phyloP scores from a whole-genome alignment of 1,140 invertebrate species.

The Homarus americanus region DNA sequence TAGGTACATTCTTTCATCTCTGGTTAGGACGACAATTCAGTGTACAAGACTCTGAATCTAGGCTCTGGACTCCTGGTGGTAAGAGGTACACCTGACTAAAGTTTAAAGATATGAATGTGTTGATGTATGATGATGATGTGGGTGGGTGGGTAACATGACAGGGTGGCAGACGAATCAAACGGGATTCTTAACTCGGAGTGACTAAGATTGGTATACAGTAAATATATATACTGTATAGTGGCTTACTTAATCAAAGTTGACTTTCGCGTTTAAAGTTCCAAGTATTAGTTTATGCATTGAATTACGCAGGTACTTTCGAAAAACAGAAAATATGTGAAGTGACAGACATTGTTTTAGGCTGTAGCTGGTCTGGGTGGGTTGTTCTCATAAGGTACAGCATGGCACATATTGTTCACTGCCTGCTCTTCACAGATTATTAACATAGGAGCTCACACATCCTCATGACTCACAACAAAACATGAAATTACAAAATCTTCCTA shows the following conservation, averaged over 20 bases:
- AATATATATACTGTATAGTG: too few relatives aligned
- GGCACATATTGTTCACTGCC: conserved; percentile 42
- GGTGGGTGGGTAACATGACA: conserved; percentile 29
- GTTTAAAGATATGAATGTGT: neutral
- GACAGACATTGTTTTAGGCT: conserved; percentile 32
- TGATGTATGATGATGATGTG: neutral
- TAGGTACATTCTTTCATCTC: too few relatives aligned
- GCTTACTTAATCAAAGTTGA: neutral
- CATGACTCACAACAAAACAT: neutral
- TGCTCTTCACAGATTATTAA: conserved; percentile 39
- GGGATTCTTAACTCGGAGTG: neutral
- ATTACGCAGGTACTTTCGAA: neutral
- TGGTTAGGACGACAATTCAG: too few relatives aligned
- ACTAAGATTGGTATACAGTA: too few relatives aligned
- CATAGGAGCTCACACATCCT: conserved; percentile 24
- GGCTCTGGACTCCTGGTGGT: neutral
- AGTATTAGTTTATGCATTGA: too few relatives aligned
- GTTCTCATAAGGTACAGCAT: conserved; percentile 40
- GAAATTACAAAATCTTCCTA: conserved; percentile 21
- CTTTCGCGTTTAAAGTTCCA: too few relatives aligned
- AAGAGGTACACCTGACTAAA: neutral
- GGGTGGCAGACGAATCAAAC: conserved; percentile 8
- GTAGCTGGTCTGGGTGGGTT: conserved; percentile 36
- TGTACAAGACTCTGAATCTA: too few relatives aligned
- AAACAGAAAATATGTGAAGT: neutral